Percentiles rank a stretch among this genome's conserved stretches.
Conservation (phyloP, 2,113 vertebrate genomes). For the Seriola dumerili region DNA sequence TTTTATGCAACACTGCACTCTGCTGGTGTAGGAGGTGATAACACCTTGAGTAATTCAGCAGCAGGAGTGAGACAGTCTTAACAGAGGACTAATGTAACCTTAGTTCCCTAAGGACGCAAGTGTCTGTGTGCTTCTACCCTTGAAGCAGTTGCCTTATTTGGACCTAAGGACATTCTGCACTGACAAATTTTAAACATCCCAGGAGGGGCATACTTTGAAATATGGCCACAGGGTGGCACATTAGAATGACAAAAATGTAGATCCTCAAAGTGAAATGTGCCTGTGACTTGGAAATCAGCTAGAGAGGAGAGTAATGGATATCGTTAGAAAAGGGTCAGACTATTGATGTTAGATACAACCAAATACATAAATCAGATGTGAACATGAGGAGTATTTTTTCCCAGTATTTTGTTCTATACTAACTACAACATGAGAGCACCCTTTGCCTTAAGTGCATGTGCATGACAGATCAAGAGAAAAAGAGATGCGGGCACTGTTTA, state of each 20-base stretch:
- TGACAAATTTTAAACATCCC: conserved; percentile 88
- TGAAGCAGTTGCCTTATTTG: conserved; percentile 85
- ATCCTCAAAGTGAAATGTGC: conserved; percentile 71
- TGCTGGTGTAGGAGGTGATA: conserved; percentile 71
- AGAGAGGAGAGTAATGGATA: conserved; percentile 24
- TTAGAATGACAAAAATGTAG: conserved; percentile 78
- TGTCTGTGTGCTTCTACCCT: conserved; percentile 79
- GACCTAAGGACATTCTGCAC: conserved; percentile 85
- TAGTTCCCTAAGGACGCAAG: conserved; percentile 58
- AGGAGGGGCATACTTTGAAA: conserved; percentile 86
- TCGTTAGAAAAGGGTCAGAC: conserved; percentile 35
- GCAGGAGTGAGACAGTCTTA: conserved; percentile 31
- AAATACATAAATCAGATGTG: conserved; percentile 35
- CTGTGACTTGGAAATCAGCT: conserved; percentile 65
- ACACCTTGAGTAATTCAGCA: conserved; percentile 32
- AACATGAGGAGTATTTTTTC: conserved; percentile 7
- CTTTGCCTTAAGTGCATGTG: conserved; percentile 41
- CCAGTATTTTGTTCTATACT: conserved; percentile 24
- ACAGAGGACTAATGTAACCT: conserved; percentile 69
- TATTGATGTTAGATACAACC: conserved; percentile 13
- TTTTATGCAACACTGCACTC: conserved; percentile 86
- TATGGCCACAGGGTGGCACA: conserved; percentile 84
- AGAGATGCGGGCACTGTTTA: conserved; percentile 44
- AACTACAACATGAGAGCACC: conserved; percentile 46
- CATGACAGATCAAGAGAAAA: conserved; percentile 50